Base-by-base conservation (phyloP, 2,888 invertebrate species). In the Brachynemurus nebulosus region DNA sequence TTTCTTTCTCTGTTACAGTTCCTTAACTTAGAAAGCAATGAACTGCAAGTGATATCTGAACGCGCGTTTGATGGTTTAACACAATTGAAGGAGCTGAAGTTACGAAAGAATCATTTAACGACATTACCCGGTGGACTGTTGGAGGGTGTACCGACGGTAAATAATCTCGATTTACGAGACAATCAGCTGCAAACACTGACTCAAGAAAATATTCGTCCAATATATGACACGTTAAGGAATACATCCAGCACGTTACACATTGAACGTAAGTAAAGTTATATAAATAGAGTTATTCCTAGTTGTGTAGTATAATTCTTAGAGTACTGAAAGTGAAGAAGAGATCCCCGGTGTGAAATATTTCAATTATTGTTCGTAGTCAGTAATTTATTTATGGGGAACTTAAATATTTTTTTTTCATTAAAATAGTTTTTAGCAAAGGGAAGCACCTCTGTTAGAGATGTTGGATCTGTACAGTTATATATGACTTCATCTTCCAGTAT, bases 121-220 rank as follows among this genome's bases (percentile, higher is more conserved):
- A 68, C 71, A 36, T 72, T 89, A 50, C 79, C 81, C 48, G 72
- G 78, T 30, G 79, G 80, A 30, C 68, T 85, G 48, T 75, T 89
- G 50, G 74, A 76, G 49, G 81, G 80, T n/a, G 78, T 83, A 11
- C 72, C 80, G 27, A 76, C 76, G 2, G 70, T 88, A 18, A 73
- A 74, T 55, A 78, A 80, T 53, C 69, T 89, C 56, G 85, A 88
- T 65, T 68, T 89, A 51, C 76, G 83, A 59, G 76, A 78, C 51
- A 89, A 89, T 63, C 70, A 74, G 54, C 72, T 89, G 57, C 79
- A 79, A 62, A 81, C 81, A 44, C 69, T 89, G 62, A 80, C 81
- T 55, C 78, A 74, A 62, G 80, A 80, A 59, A 83, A 83, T 58
- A 72, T 83, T 55, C 75, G 78, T 60, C 85, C 85, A 48, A 78